phyloP scores from a whole-genome alignment of 2,113 vertebrate species.

The Calyptommatus sinebrachiatus region DNA sequence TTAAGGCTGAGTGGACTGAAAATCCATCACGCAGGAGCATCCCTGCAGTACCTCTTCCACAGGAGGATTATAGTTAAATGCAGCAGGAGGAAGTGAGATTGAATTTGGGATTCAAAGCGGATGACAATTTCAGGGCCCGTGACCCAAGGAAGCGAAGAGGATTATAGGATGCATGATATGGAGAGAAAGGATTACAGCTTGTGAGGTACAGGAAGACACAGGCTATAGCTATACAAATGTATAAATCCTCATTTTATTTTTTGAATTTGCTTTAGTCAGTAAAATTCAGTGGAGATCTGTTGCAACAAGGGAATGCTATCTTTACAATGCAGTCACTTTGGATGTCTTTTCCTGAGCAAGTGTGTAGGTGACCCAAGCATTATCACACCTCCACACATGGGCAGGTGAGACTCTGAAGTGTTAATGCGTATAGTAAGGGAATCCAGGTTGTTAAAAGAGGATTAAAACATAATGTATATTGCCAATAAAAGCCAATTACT shows the following conservation, averaged over 20 bases:
- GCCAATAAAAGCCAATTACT: constrained; percentile 43
- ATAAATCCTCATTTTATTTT: constrained; percentile 34
- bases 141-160: constrained; percentile 15
- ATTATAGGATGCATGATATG: constrained; percentile 1
- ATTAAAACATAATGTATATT: background rate
- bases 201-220: constrained; percentile 23
- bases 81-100: constrained; percentile 17
- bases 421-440: constrained; percentile 27
- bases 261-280: constrained; percentile 41
- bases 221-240: constrained; percentile 42
- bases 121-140: constrained; percentile 32
- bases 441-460: constrained; percentile 42
- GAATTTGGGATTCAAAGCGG: constrained; percentile 4
- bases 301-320: constrained; percentile 48
- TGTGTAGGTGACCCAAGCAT: constrained; percentile 41
- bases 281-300: constrained; percentile 48
- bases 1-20: constrained; percentile 50
- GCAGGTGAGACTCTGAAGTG: constrained; percentile 2
- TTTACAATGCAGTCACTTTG: constrained; percentile 48
- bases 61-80: constrained; percentile 28
- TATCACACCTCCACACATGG: constrained; percentile 45
- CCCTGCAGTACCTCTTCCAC: constrained; percentile 29
- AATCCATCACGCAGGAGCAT: constrained; percentile 17
- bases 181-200: constrained; percentile 26
- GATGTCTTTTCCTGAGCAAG: constrained; percentile 1